Conservation (phyloP, 1,140 invertebrate species). For the Calycopis cecrops region DNA sequence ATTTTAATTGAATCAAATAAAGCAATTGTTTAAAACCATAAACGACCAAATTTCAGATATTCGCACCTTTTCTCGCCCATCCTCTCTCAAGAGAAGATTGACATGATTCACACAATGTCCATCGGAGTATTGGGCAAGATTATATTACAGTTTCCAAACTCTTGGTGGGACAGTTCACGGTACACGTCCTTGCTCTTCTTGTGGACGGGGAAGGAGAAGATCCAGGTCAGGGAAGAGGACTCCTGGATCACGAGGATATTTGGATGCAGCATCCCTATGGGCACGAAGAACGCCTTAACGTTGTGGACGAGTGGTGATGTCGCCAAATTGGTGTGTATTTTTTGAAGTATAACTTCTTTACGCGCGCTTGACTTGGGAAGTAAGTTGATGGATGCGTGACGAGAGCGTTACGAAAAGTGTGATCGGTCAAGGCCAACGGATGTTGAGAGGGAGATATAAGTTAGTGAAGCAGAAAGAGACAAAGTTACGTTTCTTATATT, state of each 20-base stretch:
- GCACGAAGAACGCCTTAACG: slow-evolving; percentile 26
- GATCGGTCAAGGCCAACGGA: too few relatives aligned
- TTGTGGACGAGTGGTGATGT: slow-evolving; percentile 31
- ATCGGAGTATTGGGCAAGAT: slow-evolving; percentile 52
- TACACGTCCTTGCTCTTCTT: slow-evolving; percentile 29
- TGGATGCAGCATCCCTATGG: slow-evolving; percentile 28
- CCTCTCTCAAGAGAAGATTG: slow-evolving; percentile 39
- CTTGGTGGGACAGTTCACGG: slow-evolving; percentile 23
- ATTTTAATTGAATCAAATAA: too few relatives aligned
- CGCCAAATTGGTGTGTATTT: slow-evolving; percentile 28
- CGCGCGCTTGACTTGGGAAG: too few relatives aligned
- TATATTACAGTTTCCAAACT: slow-evolving; percentile 32
- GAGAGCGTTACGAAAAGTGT: too few relatives aligned
- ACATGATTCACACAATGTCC: slow-evolving; percentile 36
- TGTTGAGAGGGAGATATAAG: too few relatives aligned
- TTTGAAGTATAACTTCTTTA: too few relatives aligned
- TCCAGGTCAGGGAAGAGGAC: slow-evolving; percentile 27
- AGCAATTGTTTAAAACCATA: too few relatives aligned
- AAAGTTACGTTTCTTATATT: too few relatives aligned
- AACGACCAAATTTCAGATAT: slow-evolving; percentile 34
- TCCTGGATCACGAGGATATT: slow-evolving; percentile 37
- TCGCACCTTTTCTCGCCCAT: slow-evolving; percentile 33
- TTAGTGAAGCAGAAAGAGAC: too few relatives aligned
- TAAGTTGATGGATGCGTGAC: too few relatives aligned
- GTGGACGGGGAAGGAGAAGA: slow-evolving; percentile 35